Base-by-base conservation (phyloP, 1,140 invertebrate genomes). In the Drosophila dunni region DNA sequence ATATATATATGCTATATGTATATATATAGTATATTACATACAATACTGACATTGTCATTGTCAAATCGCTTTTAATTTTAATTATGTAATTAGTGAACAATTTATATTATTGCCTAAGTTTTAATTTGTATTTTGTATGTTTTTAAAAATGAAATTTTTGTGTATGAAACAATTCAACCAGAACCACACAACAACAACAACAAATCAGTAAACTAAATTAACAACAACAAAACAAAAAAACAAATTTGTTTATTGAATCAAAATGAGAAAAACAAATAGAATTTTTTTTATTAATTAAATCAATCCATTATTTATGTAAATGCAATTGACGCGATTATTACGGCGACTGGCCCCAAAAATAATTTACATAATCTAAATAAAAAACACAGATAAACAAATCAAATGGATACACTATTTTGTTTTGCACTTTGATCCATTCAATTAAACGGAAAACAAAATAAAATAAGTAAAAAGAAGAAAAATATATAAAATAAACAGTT, bases 61-160 rank as follows among this genome's bases (percentile, higher is more conserved):
- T 75, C 63, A 51, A 73, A 77, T 75, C 71, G 65, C 81, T 71
- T 84, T 80, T 86, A 86, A 64, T 85, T 88, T 86, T 83, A 86
- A 83, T 66, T 79, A 68, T 86, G 83, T 86, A 86, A 86, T 83
- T 86, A 86, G 82, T 88, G 64, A 88, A 84, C 78, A 81, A 67
- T 65, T 63, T 61, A 56, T 63, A 63, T 51, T 66, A 67, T 54
- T 60, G 56, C 34, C 38, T 82, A 79, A 75, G 62, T 76, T 77
- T 81, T 79, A 86, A 76, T 77, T 76, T 86, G 58, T 85, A 85
- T 78, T 82, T 81, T 73, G 69, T 85, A 81, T 69, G 63, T 69
- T 81, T 81, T 78, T 78, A 75, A 64, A 61, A 67, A 68, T 63
- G 53, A 50, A 66, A 76, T 62, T 63, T 62, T 65, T 67, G 51